Percentiles rank a stretch among this genome's conserved stretches.
Evolutionary conservation across 2,113 vertebrate genomes (phyloP).

Genomic region (Fulica atra): DNA sequence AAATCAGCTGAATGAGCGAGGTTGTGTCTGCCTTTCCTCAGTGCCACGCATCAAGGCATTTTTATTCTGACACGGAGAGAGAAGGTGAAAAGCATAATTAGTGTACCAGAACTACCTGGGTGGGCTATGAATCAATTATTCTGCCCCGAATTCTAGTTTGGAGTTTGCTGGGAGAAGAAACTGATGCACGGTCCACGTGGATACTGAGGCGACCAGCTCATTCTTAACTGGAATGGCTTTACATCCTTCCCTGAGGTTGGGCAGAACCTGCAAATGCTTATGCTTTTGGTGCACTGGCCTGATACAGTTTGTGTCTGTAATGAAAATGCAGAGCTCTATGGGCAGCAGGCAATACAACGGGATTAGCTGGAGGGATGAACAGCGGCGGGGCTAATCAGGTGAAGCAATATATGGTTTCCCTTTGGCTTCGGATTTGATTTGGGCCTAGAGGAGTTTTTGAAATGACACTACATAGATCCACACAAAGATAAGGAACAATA

Average conservation of each 20-base stretch:
- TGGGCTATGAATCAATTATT: constrained; percentile 43
- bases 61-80: constrained; percentile 24
- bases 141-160: constrained; percentile 54
- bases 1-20: constrained; percentile 26
- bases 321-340: background rate
- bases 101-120: constrained; percentile 28
- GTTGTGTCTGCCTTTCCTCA: constrained; percentile 19
- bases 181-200: constrained; percentile 22
- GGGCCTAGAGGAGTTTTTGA: background rate
- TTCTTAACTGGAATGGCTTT: constrained; percentile 11
- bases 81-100: constrained; percentile 64
- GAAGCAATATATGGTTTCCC: background rate
- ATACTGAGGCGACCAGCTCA: background rate
- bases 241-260: background rate
- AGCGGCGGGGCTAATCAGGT: background rate
- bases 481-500: background rate
- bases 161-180: constrained; percentile 47
- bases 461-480: background rate
- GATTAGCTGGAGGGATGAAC: constrained; percentile 27
- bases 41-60: constrained; percentile 17
- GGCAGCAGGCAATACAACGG: background rate
- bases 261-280: constrained; percentile 21
- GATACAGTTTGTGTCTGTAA: background rate
- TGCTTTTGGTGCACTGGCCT: background rate
- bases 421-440: background rate